Conservation (phyloP, 2,888 invertebrate species). For the Phortica okadai region DNA sequence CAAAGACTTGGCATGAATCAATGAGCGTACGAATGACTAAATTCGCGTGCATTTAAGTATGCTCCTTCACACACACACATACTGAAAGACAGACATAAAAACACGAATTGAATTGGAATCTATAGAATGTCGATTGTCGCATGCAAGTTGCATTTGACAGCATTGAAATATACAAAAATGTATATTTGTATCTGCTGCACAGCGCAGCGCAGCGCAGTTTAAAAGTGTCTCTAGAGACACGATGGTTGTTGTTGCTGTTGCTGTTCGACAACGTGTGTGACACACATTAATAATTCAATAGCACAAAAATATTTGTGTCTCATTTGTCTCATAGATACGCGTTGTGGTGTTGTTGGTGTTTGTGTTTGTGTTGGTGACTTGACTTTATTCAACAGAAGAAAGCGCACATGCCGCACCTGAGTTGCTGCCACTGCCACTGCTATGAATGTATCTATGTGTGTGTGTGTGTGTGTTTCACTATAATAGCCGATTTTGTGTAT, state of each 20-base stretch:
- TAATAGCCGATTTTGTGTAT: conserved; percentile 26
- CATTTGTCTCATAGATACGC: conserved; percentile 30
- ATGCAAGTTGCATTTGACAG: conserved; percentile 14
- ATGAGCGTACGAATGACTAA: neutral
- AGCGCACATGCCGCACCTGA: no score
- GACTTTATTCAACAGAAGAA: no score
- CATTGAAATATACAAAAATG: neutral
- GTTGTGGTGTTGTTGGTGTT: neutral
- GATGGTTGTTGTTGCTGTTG: conserved; percentile 41
- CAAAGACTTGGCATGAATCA: conserved; percentile 2
- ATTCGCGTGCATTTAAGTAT: no score
- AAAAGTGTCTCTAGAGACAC: neutral
- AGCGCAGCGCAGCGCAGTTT: neutral
- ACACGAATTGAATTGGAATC: conserved; percentile 24
- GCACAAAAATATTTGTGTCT: conserved; percentile 38
- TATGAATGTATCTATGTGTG: conserved; percentile 1
- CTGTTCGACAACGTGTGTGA: conserved; percentile 38
- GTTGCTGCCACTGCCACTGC: neutral
- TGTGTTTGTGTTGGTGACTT: neutral
- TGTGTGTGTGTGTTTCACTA: conserved; percentile 6
- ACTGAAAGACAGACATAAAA: neutral
- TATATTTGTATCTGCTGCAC: no score
- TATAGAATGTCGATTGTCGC: conserved; percentile 4
- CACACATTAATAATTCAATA: conserved; percentile 51
- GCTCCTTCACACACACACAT: neutral